Evolutionary conservation across 2,797 vertebrate species (phyloP).

Genomic region (Melanotaenia maccullochi): DNA sequence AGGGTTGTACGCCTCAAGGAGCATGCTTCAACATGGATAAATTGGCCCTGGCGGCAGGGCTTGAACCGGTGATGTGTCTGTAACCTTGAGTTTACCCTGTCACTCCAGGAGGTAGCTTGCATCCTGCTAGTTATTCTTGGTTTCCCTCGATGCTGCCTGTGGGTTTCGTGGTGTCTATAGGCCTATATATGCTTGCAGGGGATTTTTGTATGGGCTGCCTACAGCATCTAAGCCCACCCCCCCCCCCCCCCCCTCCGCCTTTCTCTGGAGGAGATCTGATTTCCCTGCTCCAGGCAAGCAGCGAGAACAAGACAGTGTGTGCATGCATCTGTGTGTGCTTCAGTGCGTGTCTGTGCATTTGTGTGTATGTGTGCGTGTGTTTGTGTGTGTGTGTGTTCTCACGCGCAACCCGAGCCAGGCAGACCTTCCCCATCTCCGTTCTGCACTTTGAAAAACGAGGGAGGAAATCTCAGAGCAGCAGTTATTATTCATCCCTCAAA

Average conservation of each 20-base stretch:
- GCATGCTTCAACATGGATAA: slow-evolving; percentile 24
- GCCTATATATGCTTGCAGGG: slow-evolving; percentile 65
- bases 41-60: slow-evolving; percentile 58
- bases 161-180: slow-evolving; percentile 61
- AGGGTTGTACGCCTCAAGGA: slow-evolving; percentile 39
- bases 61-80: slow-evolving; percentile 60
- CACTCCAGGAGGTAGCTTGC: slow-evolving; percentile 64
- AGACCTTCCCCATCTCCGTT: slow-evolving; percentile 82
- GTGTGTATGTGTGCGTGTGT: slow-evolving; percentile 3
- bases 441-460: slow-evolving; percentile 83
- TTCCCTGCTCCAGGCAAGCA: slow-evolving; percentile 78
- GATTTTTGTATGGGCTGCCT: slow-evolving; percentile 68
- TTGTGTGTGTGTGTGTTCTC: slow-evolving; percentile 1
- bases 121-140: slow-evolving; percentile 69
- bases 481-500: slow-evolving; percentile 87
- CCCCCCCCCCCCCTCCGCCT: slow-evolving; percentile 10
- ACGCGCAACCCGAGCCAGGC: slow-evolving; percentile 67
- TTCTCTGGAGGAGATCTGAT: slow-evolving; percentile 80
- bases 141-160: slow-evolving; percentile 62
- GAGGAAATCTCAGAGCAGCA: slow-evolving; percentile 84
- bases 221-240: slow-evolving; percentile 48
- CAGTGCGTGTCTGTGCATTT: slow-evolving; percentile 20
- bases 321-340: slow-evolving; percentile 39
- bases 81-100: slow-evolving; percentile 76
- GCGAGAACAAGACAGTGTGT: slow-evolving; percentile 73